Base-by-base conservation (phyloP, 2,797 vertebrate genomes). In the Chelmon rostratus region DNA sequence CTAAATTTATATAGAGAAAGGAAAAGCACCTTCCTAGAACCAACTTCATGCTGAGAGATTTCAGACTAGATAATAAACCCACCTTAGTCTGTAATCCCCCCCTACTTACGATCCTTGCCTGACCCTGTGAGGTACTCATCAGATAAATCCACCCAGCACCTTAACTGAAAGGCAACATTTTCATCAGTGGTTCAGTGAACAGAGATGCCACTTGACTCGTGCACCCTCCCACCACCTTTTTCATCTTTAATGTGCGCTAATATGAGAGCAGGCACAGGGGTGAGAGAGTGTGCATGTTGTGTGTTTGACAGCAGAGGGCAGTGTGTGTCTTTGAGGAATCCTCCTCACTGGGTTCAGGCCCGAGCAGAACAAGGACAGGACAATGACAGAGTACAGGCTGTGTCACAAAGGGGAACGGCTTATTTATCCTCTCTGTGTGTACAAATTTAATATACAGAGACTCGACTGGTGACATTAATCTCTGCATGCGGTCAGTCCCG, bases 231-330 rank as follows among this genome's bases (percentile, higher is more conserved):
- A 23, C 40, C 62, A 33, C 54, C 63, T 37, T 76, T 67, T 78
- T 62, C 37, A 75, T 71, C 18, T 76, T 75, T 81, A 77, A 76
- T 58, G 83, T 81, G 79, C 78, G 75, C 77, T 75, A 63, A 75
- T 73, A 79, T 69, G 53, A 64, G 65, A 82, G 79, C 67, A 57
- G 56, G 68, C 57, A n/a, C 69, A 7, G 54, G 42, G 47, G 47
- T 38, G 68, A 25, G 37, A 28, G 49, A 19, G 64, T 11, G 87
- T 90, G 87, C 81, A 82, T 77, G 86, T 79, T 71, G 79, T 66
- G 80, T 73, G 76, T 88, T 82, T 86, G 91, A 89, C 91, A 93
- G 89, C 85, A 92, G 89, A 92, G 90, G 91, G 90, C 92, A 92
- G 91, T 84, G 84, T 90, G 82, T 66, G 77, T 88, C 89, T 87